phyloP scores from a whole-genome alignment of 2,113 vertebrate species.

The Motacilla alba region DNA sequence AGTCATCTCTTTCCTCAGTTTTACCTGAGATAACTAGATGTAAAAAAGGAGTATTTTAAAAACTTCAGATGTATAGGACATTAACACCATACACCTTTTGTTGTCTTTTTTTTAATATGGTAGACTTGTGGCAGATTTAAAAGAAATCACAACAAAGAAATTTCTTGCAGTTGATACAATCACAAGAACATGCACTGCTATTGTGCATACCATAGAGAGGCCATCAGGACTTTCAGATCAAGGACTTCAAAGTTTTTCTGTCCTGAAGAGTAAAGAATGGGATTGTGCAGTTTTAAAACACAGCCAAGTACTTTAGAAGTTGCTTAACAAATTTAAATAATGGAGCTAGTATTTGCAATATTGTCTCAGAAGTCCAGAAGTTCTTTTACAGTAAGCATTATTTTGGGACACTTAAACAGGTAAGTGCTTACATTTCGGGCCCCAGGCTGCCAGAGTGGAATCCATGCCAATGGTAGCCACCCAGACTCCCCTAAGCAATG shows the following conservation, averaged over 20 bases:
- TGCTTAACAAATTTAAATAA: neutral
- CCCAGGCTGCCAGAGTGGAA: constrained; percentile 51
- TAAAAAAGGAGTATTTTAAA: neutral
- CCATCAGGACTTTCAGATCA: neutral
- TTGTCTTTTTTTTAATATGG: neutral
- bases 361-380: neutral
- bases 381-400: constrained; percentile 15
- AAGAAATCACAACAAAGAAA: neutral
- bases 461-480: constrained; percentile 53
- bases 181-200: neutral
- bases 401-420: constrained; percentile 38
- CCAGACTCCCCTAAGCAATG: constrained; percentile 54
- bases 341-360: neutral
- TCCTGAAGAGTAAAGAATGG: neutral
- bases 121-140: neutral
- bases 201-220: neutral
- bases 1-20: neutral
- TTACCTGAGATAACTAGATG: neutral
- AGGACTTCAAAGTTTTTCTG: neutral
- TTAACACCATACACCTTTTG: neutral
- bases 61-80: neutral
- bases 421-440: constrained; percentile 50
- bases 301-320: neutral
- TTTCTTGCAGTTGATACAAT: neutral
- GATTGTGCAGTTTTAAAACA: neutral